Base-by-base conservation (phyloP, 37 sponge, comb jelly and placozoan species). In the Halisarca cf. caerulea region DNA sequence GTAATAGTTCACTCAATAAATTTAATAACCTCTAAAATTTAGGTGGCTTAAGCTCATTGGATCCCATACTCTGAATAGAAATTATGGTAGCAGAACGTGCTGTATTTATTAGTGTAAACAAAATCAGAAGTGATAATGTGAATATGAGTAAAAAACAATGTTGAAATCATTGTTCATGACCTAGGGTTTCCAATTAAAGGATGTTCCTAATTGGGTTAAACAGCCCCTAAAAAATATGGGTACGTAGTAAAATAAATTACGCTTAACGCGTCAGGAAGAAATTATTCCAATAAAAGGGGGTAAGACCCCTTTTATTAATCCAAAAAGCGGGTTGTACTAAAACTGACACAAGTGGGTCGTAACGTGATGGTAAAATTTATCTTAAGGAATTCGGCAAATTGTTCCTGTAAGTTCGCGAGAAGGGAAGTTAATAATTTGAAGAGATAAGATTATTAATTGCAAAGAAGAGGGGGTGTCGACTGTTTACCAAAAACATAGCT, bases 401-500 rank as follows among this genome's bases (percentile, higher is more conserved):
- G 82, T 82, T 81, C 79, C 83, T 82, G 89, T 92, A 92, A 92
- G 92, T 86, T 92, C 60, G 82, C 92, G 55, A 92, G 85, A 92
- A 92, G 80, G 83, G 79, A 82, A 82, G 86, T 74, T 74, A 40
- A 58, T 55, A 54, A 61, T 30, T 40, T 55, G 24, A 27, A 77
- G 33, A 30, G 39, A 27, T 30, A 23, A 43, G 27, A 44, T 81
- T 37, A 59, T 27, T 39, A 45, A 83, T 69, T 71, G 86, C 86
- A 92, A 82, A 89, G 70, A 89, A 80, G 73, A 92, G 89, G 87
- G 89, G 89, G 89, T 86, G 79, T 86, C 89, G 89, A 88, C 89
- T 89, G 92, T 92, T 92, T 92, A 85, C 89, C 89, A 92, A 92
- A 92, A 92, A 92, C 92, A 89, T 88, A 92, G 92, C 92, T 89